phyloP scores from a whole-genome alignment of 2,888 invertebrate species.

The Hirtodrosophila duncani region DNA sequence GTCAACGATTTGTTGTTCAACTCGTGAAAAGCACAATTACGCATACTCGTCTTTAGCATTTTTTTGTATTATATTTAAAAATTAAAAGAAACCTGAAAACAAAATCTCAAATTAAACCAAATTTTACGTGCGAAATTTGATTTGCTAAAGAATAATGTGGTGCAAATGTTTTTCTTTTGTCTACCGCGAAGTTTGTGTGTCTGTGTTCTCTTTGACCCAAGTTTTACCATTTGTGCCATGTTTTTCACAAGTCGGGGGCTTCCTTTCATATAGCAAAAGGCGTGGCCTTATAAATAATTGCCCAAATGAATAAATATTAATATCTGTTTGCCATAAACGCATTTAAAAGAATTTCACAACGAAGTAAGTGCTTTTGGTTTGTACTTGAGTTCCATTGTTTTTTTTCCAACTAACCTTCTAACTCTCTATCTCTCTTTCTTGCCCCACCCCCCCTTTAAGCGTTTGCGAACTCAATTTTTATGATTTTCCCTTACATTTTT shows the following conservation, averaged over 20 bases:
- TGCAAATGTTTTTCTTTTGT: conserved; percentile 9
- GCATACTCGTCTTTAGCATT: conserved; percentile 20
- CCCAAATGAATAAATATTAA: conserved; percentile 38
- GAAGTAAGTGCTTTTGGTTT: conserved; percentile 66
- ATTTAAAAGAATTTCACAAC: conserved; percentile 42
- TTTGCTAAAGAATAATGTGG: too few species aligned
- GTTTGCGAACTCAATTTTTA: conserved; percentile 52
- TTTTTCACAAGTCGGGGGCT: conserved; percentile 35
- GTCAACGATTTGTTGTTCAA: conserved; percentile 31
- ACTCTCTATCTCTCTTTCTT: conserved; percentile 17
- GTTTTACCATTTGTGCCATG: conserved; percentile 42
- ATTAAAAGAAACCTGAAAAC: too few species aligned
- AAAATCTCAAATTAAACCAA: too few species aligned
- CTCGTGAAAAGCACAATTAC: conserved; percentile 6
- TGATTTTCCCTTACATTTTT: conserved; percentile 24
- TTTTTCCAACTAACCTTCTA: conserved; percentile 14
- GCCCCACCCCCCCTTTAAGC: conserved; percentile 22
- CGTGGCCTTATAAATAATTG: conserved; percentile 26
- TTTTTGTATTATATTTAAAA: conserved; percentile 22
- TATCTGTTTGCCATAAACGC: conserved; percentile 36
- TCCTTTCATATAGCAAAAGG: conserved; percentile 23
- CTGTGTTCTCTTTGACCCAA: conserved; percentile 32
- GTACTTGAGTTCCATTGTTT: conserved; percentile 53
- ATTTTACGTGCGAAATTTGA: too few species aligned
- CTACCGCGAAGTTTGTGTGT: conserved; percentile 26